A percentile compares a stretch with the other conserved stretches of the same genome.
Evolutionary conservation across 53 echinoderm and acorn worm species (phyloP).

Genomic region (Zoroaster sp.): DNA sequence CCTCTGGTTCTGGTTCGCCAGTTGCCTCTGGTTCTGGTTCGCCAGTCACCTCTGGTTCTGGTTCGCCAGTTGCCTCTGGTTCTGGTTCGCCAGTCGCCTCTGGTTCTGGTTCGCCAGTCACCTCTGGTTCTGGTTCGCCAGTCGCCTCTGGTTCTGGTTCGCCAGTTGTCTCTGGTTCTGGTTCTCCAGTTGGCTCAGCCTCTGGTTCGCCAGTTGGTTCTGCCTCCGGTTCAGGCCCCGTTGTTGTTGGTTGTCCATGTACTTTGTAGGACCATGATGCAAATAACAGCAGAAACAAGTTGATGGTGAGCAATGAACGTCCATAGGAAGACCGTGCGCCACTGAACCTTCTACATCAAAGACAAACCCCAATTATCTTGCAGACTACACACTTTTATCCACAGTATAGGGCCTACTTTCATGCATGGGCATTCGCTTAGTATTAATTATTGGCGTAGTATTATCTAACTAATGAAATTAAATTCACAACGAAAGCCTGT

Average conservation of each 20-base stretch:
- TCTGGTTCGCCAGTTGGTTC: neutral
- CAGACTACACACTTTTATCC: too few species aligned
- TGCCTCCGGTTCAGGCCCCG: neutral
- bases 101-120: neutral
- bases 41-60: neutral
- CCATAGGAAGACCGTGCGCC: neutral
- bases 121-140: neutral
- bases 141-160: neutral
- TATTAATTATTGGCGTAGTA: too few species aligned
- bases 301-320: neutral
- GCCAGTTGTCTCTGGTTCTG: neutral
- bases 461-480: too few species aligned
- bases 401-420: too few species aligned
- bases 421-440: too few species aligned
- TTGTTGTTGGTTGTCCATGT: neutral
- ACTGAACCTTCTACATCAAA: neutral
- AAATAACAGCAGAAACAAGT: neutral
- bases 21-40: slow-evolving; percentile 5
- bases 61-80: neutral
- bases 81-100: neutral
- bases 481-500: too few species aligned
- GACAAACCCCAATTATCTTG: too few species aligned
- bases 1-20: slow-evolving; percentile 15
- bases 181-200: neutral
- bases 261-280: neutral